Evolutionary conservation across 2,797 vertebrate species (phyloP), one percentile per base, ranked within the genome.

Genomic region (Arvicola amphibius): DNA sequence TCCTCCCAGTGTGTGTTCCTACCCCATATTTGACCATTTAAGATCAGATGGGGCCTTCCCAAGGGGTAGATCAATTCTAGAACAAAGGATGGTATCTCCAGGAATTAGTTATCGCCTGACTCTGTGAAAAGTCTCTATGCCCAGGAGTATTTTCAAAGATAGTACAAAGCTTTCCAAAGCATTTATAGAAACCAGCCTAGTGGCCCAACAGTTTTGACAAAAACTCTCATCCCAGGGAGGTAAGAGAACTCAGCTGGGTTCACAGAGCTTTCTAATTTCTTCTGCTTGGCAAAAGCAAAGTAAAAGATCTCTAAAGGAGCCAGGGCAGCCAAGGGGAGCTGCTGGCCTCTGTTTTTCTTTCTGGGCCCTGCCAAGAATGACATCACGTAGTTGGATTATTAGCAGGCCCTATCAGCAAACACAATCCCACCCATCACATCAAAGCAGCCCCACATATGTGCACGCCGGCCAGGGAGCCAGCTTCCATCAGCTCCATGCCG

Each of bases 341-440:
- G 14, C 34, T 94, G 88, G 96, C 73, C 95, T 90, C 95, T 80
- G 46, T 74, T 96, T 96, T 83, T 90, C 90, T 92, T 90, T 96
- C 88, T 92, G 86, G 89, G 61, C 23, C 56, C 71, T 96, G 98
- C 97, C 97, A 97, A 97, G 94, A 96, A 96, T 97, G 97, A 97
- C 94, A 94, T 97, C 96, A 97, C 94, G 56, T 90, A 2, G 0
- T 59, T 97, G 92, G 96, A 97, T 95, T 92, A 96, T 91, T 96
- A 97, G 94, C 96, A 93, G 96, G 43, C 91, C 51, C 89, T 95
- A 97, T 97, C 96, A 88, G 94, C 94, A 96, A 95, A 93, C 77
- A 78, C 95, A 69, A 92, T 34, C 92, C 92, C 76, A 76, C 92
- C 96, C 46, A 48, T 93, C 89, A 95, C 94, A 96, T 95, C 96